Evolutionary conservation across 2,888 invertebrate species (phyloP).

Genomic region (Andrena minutula): DNA sequence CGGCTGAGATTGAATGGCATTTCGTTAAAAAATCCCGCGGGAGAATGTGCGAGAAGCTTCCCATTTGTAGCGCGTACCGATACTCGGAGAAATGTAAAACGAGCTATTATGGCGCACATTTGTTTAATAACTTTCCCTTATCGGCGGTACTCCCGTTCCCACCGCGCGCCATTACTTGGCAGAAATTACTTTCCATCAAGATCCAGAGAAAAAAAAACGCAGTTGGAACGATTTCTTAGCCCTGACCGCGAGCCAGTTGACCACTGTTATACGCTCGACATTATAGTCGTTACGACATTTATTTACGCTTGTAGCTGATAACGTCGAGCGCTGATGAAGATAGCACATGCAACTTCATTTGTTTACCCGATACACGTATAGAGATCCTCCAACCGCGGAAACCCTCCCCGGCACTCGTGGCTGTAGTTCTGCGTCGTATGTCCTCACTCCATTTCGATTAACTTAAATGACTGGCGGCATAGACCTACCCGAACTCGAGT

Average conservation of each 20-base stretch:
- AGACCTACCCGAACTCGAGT: no score
- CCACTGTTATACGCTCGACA: constrained; percentile 41
- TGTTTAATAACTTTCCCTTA: background rate
- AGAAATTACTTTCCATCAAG: background rate
- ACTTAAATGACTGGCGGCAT: background rate
- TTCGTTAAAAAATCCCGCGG: background rate
- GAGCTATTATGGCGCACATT: background rate
- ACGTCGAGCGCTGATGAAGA: constrained; percentile 32
- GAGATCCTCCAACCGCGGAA: constrained; percentile 18
- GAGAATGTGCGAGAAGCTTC: background rate
- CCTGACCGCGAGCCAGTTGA: constrained; percentile 18
- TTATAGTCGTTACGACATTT: constrained; percentile 20
- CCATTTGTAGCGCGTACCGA: background rate
- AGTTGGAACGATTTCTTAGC: constrained; percentile 10
- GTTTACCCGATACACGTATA: background rate
- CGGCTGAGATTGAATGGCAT: background rate
- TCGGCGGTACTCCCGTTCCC: constrained; percentile 6
- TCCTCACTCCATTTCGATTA: background rate
- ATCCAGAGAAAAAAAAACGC: background rate
- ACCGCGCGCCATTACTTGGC: constrained; percentile 1
- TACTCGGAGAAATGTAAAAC: background rate
- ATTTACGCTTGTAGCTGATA: constrained; percentile 46
- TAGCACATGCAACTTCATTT: constrained; percentile 56
- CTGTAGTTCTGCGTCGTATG: background rate
- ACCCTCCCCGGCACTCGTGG: background rate